phyloP scores from a whole-genome alignment of 2,888 invertebrate genomes.

The Eilema griseolum region DNA sequence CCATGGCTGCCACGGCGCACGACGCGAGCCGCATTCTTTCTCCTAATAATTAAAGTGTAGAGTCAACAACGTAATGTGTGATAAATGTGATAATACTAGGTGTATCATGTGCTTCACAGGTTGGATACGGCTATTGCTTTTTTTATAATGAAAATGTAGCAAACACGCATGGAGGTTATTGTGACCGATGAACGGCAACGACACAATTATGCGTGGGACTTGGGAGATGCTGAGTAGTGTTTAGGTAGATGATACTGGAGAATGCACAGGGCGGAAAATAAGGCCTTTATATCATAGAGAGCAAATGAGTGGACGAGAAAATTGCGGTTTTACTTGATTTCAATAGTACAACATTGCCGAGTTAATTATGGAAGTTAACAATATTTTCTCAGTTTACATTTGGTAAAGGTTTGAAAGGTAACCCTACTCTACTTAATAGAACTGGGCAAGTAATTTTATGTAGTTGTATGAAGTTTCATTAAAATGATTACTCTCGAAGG shows the following conservation, averaged over 20 bases:
- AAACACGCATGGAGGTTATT: neutral
- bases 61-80: constrained; percentile 23
- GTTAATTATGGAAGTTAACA: too few relatives aligned
- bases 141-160: neutral
- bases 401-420: neutral
- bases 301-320: too few relatives aligned
- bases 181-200: neutral
- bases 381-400: neutral
- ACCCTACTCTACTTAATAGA: neutral
- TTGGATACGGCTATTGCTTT: neutral
- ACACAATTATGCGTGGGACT: neutral
- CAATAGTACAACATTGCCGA: too few relatives aligned
- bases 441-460: neutral
- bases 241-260: too few relatives aligned
- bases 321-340: too few relatives aligned
- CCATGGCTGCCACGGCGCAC: constrained; percentile 27
- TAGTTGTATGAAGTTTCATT: neutral
- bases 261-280: too few relatives aligned
- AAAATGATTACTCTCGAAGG: neutral
- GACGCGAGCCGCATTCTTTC: constrained; percentile 39
- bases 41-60: constrained; percentile 43
- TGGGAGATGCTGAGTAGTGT: too few relatives aligned
- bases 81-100: neutral
- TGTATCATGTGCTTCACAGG: neutral
- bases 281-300: too few relatives aligned